phyloP scores from a whole-genome alignment of 2,888 invertebrate species.

The Sarcophaga rosellei region DNA sequence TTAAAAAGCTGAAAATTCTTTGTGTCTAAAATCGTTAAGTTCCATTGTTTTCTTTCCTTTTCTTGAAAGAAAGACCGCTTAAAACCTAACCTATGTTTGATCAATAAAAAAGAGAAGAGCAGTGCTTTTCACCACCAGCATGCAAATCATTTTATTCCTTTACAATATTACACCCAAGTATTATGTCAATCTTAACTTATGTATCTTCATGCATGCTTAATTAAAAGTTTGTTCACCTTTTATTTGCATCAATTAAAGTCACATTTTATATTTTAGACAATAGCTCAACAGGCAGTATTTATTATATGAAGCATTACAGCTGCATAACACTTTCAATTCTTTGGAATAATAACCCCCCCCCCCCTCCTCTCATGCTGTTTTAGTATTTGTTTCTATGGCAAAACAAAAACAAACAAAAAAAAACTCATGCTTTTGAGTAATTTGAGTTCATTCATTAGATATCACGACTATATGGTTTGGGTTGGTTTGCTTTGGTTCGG shows the following conservation, averaged over 20 bases:
- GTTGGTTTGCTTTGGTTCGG: background rate
- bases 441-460: conserved; percentile 14
- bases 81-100: no score
- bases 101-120: no score
- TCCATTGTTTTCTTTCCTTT: no score
- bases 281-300: background rate
- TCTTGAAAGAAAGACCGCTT: no score
- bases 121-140: no score
- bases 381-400: background rate
- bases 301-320: background rate
- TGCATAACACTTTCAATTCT: conserved; percentile 11
- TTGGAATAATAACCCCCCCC: background rate
- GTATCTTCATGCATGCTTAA: background rate
- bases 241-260: background rate
- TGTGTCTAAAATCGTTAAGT: no score
- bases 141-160: no score
- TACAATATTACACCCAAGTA: no score
- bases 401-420: background rate
- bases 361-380: background rate
- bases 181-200: no score
- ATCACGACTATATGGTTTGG: background rate
- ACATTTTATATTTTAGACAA: background rate
- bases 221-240: background rate
- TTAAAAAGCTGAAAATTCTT: no score
- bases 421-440: background rate